Conservation (phyloP, 2,888 invertebrate genomes). For the Oxystoma pomonae region DNA sequence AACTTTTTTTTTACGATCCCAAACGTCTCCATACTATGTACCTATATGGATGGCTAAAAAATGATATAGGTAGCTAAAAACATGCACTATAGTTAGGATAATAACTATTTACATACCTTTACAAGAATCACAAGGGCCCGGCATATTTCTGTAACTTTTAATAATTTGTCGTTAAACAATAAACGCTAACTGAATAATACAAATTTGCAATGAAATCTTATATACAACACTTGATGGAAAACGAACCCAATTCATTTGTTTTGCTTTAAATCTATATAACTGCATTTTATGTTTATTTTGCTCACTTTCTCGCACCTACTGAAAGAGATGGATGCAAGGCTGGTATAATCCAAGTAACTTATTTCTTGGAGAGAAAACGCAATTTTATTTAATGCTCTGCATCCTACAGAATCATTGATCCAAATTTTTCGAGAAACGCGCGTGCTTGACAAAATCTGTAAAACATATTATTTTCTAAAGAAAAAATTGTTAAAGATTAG, state of each 20-base stretch:
- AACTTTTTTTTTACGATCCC: too few species aligned
- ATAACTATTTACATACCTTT: neutral
- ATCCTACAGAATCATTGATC: neutral
- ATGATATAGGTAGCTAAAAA: too few species aligned
- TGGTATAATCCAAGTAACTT: too few species aligned
- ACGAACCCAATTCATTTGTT: neutral
- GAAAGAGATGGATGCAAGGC: too few species aligned
- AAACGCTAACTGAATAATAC: neutral
- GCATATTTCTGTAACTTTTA: neutral
- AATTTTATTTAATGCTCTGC: neutral
- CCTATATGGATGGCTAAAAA: too few species aligned
- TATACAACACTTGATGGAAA: neutral
- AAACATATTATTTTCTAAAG: neutral
- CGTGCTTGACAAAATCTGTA: neutral
- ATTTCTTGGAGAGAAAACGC: neutral
- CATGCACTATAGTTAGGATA: too few species aligned
- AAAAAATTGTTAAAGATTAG: neutral
- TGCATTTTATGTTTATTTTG: neutral
- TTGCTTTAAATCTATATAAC: neutral
- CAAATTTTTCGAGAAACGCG: too few species aligned
- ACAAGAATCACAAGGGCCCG: neutral
- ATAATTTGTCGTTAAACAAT: neutral
- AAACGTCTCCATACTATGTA: too few species aligned
- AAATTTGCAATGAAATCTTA: neutral
- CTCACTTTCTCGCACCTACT: too few species aligned